Evolutionary conservation across 2,113 vertebrate genomes (phyloP).

Genomic region (Corydoras maculifer): DNA sequence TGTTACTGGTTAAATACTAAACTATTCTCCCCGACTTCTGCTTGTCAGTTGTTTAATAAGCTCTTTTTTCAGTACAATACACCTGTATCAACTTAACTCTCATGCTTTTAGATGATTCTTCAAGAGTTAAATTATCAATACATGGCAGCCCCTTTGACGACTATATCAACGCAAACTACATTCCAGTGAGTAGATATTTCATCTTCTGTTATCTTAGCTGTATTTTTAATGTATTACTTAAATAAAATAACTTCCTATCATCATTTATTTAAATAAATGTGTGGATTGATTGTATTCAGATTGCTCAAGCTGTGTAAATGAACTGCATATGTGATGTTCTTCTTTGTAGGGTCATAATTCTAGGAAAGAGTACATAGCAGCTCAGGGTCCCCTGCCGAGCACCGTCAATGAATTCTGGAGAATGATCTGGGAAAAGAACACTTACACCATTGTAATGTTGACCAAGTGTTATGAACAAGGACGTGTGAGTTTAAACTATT

Average conservation of each 20-base stretch:
- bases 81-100: not conserved
- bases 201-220: not conserved
- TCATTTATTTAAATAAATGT: no score
- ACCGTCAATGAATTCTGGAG: conserved; percentile 90
- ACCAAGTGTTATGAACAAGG: conserved; percentile 91
- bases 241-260: no score
- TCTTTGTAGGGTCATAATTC: conserved; percentile 80
- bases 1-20: no score
- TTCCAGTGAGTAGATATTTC: conserved; percentile 73
- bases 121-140: conserved; percentile 86
- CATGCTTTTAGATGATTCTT: conserved; percentile 75
- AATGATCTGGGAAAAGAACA: conserved; percentile 93
- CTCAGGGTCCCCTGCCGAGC: conserved; percentile 84
- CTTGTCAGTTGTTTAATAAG: no score
- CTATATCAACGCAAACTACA: conserved; percentile 95
- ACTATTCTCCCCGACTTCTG: no score
- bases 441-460: conserved; percentile 86
- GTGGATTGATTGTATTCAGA: no score
- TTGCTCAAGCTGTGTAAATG: no score
- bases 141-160: conserved; percentile 68
- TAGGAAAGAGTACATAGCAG: conserved; percentile 85
- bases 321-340: not conserved
- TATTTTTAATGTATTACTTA: not conserved
- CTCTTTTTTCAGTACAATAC: no score
- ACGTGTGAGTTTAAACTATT: conserved; percentile 65